Evolutionary conservation across 2,888 invertebrate species (phyloP).

Genomic region (Agrypnus murinus): DNA sequence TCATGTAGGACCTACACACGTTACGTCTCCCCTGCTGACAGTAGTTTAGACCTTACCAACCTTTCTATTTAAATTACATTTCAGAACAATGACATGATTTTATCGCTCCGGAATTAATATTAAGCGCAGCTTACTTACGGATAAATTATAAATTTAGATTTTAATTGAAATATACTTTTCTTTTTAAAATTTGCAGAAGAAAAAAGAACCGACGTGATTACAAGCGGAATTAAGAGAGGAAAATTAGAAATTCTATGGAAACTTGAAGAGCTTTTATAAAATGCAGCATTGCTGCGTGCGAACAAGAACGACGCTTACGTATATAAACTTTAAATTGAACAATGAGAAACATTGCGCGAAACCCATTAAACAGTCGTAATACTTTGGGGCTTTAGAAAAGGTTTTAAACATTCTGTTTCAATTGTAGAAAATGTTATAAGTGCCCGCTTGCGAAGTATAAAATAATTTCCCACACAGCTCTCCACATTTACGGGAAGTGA

Average conservation of each 20-base stretch:
- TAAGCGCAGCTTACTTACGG: too few species aligned
- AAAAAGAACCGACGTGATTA: too few species aligned
- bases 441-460: not conserved
- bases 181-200: too few species aligned
- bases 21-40: not conserved
- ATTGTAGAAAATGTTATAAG: constrained; percentile 9
- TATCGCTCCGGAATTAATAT: too few species aligned
- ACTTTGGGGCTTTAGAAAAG: not conserved
- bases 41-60: too few species aligned
- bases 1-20: not conserved
- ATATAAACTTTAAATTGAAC: constrained; percentile 8
- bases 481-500: too few species aligned
- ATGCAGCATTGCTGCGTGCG: not conserved
- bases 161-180: too few species aligned
- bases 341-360: not conserved
- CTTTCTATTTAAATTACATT: too few species aligned
- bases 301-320: constrained; percentile 1
- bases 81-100: too few species aligned
- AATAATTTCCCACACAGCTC: not conserved
- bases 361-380: constrained; percentile 6
- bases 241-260: too few species aligned
- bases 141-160: too few species aligned
- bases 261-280: constrained; percentile 4
- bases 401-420: constrained; percentile 5
- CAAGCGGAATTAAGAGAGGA: too few species aligned